These are phyloP conservation scores for Huso huso DNA, from an alignment of 2,797 vertebrate species.

Conservation along the genomic window DNA sequence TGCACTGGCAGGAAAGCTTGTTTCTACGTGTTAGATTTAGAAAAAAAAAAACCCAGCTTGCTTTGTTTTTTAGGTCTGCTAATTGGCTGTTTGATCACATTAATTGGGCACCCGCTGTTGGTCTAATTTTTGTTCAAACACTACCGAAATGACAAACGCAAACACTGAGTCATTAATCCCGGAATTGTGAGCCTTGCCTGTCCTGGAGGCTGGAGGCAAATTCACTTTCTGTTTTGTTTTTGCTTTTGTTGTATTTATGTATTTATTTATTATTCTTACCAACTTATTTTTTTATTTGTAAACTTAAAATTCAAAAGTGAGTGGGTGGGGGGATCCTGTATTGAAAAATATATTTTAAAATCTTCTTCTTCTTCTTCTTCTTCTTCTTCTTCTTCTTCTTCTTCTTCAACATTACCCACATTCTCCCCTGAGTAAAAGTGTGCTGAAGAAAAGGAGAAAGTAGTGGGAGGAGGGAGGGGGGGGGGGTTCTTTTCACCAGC, in stretches of 20 bases:
- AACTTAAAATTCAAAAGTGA: no score
- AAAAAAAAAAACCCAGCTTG: neutral
- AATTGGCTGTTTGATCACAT: slow-evolving; percentile 77
- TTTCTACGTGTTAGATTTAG: neutral
- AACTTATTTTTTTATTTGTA: slow-evolving; percentile 1
- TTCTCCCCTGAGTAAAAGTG: slow-evolving; percentile 13
- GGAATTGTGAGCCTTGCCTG: slow-evolving; percentile 8
- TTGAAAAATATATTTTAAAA: no score
- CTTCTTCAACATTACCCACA: no score
- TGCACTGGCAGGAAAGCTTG: no score
- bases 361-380: no score
- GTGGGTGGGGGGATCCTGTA: no score
- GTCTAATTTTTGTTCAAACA: slow-evolving; percentile 62
- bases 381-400: no score
- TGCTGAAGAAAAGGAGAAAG: slow-evolving; percentile 31
- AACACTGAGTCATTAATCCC: slow-evolving; percentile 39
- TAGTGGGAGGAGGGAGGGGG: slow-evolving; percentile 27
- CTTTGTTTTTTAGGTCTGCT: slow-evolving; percentile 49
- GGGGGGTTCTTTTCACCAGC: neutral
- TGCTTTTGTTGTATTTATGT: slow-evolving; percentile 18
- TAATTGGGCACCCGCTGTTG: slow-evolving; percentile 76
- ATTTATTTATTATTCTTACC: slow-evolving; percentile 16
- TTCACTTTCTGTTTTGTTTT: slow-evolving; percentile 17
- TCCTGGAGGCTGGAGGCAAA: slow-evolving; percentile 17
- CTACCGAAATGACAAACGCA: slow-evolving; percentile 47